Base-by-base conservation (phyloP, 2,797 vertebrate species). In the Poecilia picta region DNA sequence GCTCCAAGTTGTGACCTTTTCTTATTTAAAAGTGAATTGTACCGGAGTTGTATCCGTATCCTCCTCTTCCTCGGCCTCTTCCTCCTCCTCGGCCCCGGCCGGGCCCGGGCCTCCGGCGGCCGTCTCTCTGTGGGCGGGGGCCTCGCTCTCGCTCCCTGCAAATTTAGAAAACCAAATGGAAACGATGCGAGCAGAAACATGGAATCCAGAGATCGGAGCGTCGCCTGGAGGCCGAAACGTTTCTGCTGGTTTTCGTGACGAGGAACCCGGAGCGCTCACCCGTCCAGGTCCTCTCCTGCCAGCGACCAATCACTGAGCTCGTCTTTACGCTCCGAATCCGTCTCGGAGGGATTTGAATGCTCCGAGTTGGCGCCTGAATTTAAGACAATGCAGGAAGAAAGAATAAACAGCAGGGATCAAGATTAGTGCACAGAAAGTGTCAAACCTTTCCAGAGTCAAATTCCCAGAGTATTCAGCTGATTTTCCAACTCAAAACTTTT, bases 271-370 rank as follows among this genome's bases (percentile, higher is more conserved):
- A 28, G 2, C 76, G 2, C 76, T 86, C 45, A 93, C 91, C 96
- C 94, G 59, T 97, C 97, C 86, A 91, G 92, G 83, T 97, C 98
- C 84, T 98, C 98, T 87, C 96, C 98, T 51, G 97, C 97, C 91
- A 98, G 92, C 55, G 98, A 99, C 98, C 98, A 99, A 93, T 99
- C 98, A 79, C 98, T 98, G 85, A 99, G 95, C 94, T 99, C 98
- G 28, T 99, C 98, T 93, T 96, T 98, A 66, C 97, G 96, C 91
- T 99, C 98, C 5, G 98, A 98, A 83, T 99, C 98, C 0, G 98
- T 98, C 96, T 99, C 98, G 3, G 98, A 99, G 64, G 97, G 96
- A 36, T 98, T 98, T 80, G 98, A 98, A 85, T 98, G 97, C 96
- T 99, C 98, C 0, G 98, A 99, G 92, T 98, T 98, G 87, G 97